Base-by-base conservation (phyloP, 1,140 invertebrate species). In the Forficula auricularia region DNA sequence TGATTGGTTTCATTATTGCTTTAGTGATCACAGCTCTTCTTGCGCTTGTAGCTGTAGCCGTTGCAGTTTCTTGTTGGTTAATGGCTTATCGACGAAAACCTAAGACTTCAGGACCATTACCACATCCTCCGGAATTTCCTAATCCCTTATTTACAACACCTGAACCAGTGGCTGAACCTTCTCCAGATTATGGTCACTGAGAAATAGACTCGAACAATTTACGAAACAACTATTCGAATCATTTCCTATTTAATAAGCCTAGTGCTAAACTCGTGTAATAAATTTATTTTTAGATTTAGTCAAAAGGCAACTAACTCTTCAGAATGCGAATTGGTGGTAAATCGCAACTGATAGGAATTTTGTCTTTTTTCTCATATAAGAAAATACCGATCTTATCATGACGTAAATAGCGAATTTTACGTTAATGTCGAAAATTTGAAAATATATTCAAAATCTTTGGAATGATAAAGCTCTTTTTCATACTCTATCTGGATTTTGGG, bases 61-160 rank as follows among this genome's bases (percentile, higher is more conserved):
- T 91, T 27, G 87, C 87, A 35, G 87, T 92, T 16, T 90, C 86
- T 31, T 92, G 88, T 61, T 94, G 87, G 87, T 67, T 92, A 36
- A 85, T 92, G 73, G 88, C 88, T 45, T 91, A 90, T 64, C 66
- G 87, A 52, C 73, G 85, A 48, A 73, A 82, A 53, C 82, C 84
- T 38, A 84, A 85, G 54, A 73, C 77, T 38, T 72, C 81, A 43
- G 87, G 86, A 38, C 88, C 87, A 45, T 70, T 94, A 55, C 87
- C 87, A 48, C 88, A 94, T 69, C 88, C 88, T 40, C 81, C 85
- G 48, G 86, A 92, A 63, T 91, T 94, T 65, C 88, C 88, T 40
- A 92, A 94, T 59, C 87, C 88, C 40, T 67, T 94, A 50, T 90
- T 91, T 62, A 84, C 86, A 54, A 86, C 84, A 53, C 79, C 72